Base-by-base conservation (phyloP, 2,113 vertebrate genomes). In the Serilophus lunatus region DNA sequence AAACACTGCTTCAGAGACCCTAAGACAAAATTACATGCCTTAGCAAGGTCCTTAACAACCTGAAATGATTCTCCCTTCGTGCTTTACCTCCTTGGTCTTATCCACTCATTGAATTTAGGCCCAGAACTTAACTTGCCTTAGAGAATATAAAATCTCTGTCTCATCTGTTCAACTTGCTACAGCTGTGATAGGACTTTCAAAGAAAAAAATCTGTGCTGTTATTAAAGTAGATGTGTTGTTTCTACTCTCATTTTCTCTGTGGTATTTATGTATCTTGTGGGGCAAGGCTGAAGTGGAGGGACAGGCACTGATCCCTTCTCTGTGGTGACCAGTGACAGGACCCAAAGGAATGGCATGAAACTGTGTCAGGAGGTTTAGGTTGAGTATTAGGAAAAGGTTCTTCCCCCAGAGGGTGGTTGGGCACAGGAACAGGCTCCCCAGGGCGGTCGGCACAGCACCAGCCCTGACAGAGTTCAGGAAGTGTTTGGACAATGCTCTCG, bases 101-200 rank as follows among this genome's bases (percentile, higher is more conserved):
- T 12, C 4, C 19, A 14, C 2, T 59, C 2, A 0, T 25, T 53
- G 44, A 53, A n/a, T 81, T 66, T 61, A 23, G n/a, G 12, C 25
- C 26, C 17, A n/a, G 28, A 8, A 19, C 4, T 90, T 45, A 31
- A 24, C 13, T 78, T 17, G 7, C 10, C 3, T 71, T 76, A 22
- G 44, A 44, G 35, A 44, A 54, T n/a, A 3, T 54, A 59, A 56
- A 82, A 47, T 19, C 24, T n/a, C 38, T 63, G 3, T 68, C 36
- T 44, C 10, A 42, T 57, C 13, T 53, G 50, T 6, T n/a, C 18
- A 66, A 5, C 10, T 90, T 77, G 6, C 18, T 69, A 8, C 45
- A 40, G 25, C 18, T 86, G 4, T 44, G 12, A 6, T 7, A 59
- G 42, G 10, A 59, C 18, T 51, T 42, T 25, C 4, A 38, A 63